phyloP scores from a whole-genome alignment of 2,797 vertebrate genomes.

The Crocodylus rhombifer region DNA sequence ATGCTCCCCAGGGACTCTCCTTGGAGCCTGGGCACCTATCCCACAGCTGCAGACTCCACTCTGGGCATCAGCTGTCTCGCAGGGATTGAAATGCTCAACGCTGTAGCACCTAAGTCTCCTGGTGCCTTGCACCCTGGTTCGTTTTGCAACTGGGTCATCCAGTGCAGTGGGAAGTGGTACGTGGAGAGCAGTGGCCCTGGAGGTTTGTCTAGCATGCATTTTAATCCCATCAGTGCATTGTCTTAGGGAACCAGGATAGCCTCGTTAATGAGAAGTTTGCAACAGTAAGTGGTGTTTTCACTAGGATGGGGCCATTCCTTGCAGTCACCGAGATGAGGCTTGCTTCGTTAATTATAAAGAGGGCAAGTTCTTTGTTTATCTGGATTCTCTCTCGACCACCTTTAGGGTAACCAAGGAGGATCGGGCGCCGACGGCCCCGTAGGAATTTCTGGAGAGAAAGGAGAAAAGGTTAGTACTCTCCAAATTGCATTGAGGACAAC shows the following conservation, averaged over 20 bases:
- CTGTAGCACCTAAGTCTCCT: no score
- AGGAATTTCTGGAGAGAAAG: constrained; percentile 85
- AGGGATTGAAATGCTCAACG: no score
- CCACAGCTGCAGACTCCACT: no score
- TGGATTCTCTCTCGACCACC: not conserved
- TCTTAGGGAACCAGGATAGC: not conserved
- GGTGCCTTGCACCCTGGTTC: no score
- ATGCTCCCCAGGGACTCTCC: no score
- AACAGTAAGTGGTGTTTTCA: not conserved
- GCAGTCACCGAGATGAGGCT: not conserved
- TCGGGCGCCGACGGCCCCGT: constrained; percentile 79
- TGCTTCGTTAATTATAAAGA: not conserved
- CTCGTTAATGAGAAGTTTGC: not conserved
- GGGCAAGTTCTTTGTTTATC: fast-evolving
- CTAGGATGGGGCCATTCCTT: not conserved
- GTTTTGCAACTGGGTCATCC: not conserved
- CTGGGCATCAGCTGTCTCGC: no score
- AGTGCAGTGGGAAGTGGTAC: not conserved
- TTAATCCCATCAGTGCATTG: fast-evolving
- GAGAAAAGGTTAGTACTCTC: constrained; percentile 83
- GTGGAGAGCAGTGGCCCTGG: not conserved
- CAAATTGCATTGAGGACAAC: not conserved
- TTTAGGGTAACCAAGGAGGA: constrained; percentile 86
- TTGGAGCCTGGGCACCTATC: no score
- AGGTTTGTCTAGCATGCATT: not conserved